phyloP scores from a whole-genome alignment of 2,113 vertebrate genomes.

The Catharus bicknelli region DNA sequence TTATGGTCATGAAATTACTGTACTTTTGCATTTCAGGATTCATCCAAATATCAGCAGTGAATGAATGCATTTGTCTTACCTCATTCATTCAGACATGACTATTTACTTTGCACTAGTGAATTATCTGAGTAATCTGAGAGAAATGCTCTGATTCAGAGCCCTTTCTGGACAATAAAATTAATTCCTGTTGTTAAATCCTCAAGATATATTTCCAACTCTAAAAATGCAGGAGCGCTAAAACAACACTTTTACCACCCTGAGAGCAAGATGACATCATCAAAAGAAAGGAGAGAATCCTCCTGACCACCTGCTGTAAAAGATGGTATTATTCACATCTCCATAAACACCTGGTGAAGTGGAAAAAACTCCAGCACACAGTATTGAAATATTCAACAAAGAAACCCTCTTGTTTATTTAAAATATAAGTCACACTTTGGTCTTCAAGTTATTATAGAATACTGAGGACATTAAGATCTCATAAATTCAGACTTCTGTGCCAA shows the following conservation, averaged over 20 bases:
- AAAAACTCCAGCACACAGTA: background rate
- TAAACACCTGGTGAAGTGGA: background rate
- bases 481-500: background rate
- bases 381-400: background rate
- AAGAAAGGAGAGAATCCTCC: background rate
- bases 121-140: background rate
- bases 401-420: background rate
- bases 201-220: background rate
- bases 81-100: background rate
- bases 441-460: background rate
- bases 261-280: background rate
- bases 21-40: background rate
- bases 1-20: no score
- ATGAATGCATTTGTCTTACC: background rate
- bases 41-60: background rate
- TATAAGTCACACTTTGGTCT: background rate
- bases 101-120: background rate
- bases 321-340: background rate
- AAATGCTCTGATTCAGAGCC: background rate
- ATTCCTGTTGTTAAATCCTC: background rate
- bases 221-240: background rate
- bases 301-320: background rate
- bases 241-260: background rate
- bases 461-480: background rate
- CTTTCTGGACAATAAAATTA: background rate